These are phyloP conservation scores for Paraescarpia echinospica DNA, from an alignment of 1,140 invertebrate species.

Conservation along the genomic window DNA sequence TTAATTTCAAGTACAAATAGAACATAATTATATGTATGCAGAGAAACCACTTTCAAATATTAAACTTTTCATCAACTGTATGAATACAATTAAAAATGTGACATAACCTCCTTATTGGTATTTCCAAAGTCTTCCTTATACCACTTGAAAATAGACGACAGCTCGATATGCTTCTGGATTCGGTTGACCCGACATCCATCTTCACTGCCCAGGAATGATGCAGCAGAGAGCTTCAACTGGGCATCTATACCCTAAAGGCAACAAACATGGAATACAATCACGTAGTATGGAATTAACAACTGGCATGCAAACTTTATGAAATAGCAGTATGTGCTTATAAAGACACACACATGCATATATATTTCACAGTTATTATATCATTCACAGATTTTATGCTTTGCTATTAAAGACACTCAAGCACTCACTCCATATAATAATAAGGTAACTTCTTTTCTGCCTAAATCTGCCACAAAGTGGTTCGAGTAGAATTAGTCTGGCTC, in stretches of 20 bases:
- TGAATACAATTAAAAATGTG: background rate
- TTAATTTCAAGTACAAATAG: no score
- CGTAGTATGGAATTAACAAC: background rate
- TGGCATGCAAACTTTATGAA: background rate
- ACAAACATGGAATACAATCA: background rate
- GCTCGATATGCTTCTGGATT: conserved; percentile 46
- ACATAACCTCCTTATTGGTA: conserved; percentile 50
- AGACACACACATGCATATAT: no score
- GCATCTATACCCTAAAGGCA: conserved; percentile 39
- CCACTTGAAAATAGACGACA: conserved; percentile 59
- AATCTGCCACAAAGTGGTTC: no score
- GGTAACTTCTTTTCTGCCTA: no score
- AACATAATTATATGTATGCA: background rate
- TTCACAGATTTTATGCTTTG: no score
- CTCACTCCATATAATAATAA: no score
- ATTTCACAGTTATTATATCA: no score
- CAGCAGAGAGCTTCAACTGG: conserved; percentile 43
- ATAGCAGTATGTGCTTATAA: no score
- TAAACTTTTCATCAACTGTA: no score
- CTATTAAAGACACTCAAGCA: no score
- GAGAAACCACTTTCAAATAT: no score
- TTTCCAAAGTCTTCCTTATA: conserved; percentile 59
- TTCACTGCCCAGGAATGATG: conserved; percentile 51
- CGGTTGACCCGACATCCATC: conserved; percentile 52
- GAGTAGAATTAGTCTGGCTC: no score